These are phyloP conservation scores for Nomada lathburiana DNA, from an alignment of 2,888 invertebrate genomes.

Conservation along the genomic window DNA sequence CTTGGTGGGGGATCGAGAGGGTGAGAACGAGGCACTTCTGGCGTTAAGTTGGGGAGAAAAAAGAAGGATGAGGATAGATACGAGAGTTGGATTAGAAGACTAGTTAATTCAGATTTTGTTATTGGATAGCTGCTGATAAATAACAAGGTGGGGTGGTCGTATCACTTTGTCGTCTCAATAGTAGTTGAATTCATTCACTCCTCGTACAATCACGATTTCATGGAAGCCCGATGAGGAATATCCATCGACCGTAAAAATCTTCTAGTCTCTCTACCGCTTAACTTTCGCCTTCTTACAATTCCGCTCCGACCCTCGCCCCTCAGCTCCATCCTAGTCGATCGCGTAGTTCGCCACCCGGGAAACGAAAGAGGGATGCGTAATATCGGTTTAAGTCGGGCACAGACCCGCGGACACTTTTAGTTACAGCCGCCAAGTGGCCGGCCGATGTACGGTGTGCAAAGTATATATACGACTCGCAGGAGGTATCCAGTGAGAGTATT, in stretches of 20 bases:
- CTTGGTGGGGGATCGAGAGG: neutral
- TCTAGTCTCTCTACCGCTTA: neutral
- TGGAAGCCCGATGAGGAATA: neutral
- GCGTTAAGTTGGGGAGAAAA: neutral
- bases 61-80: neutral
- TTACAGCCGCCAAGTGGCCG: constrained; percentile 50
- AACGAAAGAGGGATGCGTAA: constrained; percentile 40
- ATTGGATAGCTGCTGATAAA: neutral
- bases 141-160: too few species aligned
- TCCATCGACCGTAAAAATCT: neutral
- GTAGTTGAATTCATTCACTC: too few species aligned
- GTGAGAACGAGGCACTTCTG: constrained; percentile 6
- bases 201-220: neutral
- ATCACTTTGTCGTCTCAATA: neutral
- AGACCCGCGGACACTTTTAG: constrained; percentile 52
- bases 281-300: neutral
- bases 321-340: constrained; percentile 10
- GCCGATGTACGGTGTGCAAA: constrained; percentile 40
- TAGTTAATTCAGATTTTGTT: constrained; percentile 12
- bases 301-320: neutral
- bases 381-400: constrained; percentile 51
- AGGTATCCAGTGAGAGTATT: constrained; percentile 29
- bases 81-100: neutral
- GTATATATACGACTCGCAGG: constrained; percentile 27
- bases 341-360: constrained; percentile 34